These are phyloP conservation scores for Manacus vitellinus DNA, from an alignment of 2,113 vertebrate genomes.

Conservation along the genomic window DNA sequence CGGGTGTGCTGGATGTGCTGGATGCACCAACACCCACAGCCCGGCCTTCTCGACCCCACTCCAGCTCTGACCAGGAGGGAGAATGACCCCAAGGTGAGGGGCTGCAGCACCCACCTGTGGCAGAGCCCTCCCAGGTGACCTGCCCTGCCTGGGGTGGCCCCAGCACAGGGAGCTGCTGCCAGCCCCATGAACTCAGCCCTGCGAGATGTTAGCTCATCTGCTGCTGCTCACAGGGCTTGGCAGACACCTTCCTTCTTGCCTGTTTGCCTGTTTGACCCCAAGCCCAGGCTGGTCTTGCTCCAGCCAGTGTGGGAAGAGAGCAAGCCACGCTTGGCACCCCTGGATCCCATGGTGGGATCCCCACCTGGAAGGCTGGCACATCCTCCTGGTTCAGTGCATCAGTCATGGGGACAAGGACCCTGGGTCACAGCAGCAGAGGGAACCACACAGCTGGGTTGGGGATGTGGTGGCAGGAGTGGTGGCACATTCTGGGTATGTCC, in stretches of 20 bases:
- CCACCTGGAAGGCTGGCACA: not conserved
- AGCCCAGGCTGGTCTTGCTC: not conserved
- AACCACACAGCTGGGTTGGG: not conserved
- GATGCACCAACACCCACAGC: not conserved
- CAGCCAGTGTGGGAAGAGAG: not conserved
- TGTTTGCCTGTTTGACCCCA: not conserved
- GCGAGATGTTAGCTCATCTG: not conserved
- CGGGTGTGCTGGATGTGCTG: fast-evolving
- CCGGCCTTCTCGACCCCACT: not conserved
- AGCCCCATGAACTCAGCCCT: not conserved
- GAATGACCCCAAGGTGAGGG: fast-evolving
- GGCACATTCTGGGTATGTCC: not conserved
- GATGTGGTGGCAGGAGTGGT: fast-evolving
- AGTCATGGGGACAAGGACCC: fast-evolving
- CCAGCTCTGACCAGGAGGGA: not conserved
- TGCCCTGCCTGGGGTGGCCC: not conserved
- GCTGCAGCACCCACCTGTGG: not conserved
- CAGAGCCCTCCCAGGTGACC: not conserved
- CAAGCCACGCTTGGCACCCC: not conserved
- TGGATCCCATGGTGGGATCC: fast-evolving
- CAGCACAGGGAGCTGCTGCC: not conserved
- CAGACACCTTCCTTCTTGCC: not conserved
- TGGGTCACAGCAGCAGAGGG: not conserved
- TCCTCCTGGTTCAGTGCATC: not conserved
- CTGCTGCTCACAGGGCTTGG: not conserved